Evolutionary conservation across 1,140 invertebrate genomes (phyloP), one percentile per base, ranked within the genome.

Genomic region (Drosophila willistoni): DNA sequence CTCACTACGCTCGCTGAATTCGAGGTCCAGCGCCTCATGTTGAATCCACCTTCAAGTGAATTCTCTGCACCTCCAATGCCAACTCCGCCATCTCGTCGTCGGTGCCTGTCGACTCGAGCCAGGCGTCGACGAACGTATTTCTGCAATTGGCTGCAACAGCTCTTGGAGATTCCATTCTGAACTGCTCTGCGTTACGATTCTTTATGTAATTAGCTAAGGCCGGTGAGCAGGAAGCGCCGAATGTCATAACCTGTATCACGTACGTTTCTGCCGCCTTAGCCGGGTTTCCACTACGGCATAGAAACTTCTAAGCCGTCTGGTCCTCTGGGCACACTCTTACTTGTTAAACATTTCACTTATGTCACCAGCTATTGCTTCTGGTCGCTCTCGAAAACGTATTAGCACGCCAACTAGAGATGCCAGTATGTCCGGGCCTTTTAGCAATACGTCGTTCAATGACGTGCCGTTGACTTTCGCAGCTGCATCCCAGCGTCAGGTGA

Each of bases 231-330:
- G 22, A 25, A 25, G 22, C 22, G 1, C 22, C 22, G 22, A 93
- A 92, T 0, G 90, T 86, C 65, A 93, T 77, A 0, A 77, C 79
- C 0, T 63, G 79, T 90, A 92, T 92, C 1, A 56, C 47, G 56
- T 87, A 92, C 12, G 67, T 64, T 1, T 77, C 72, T 1, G 67
- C 65, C 47, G 55, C 9, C 13, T 34, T 12, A 12, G 57, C 10
- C 7, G 39, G 3, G 10, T 68, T 33, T 29, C 66, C 41, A 34
- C 36, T 14, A 13, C 57, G 66, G 42, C 57, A 68, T 19, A 68
- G 29, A 61, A 68, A 68, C 36, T 25, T 54, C 39, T 55, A 33
- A 10, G 57, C 36, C 3, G 13, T 3, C 25, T 25, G 25, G 25
- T 25, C 25, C 3, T 25, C 1, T 25, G 25, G 25, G 25, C 25